Conservation (phyloP, 1,140 invertebrate genomes). For the Heliconius eleuchia region DNA sequence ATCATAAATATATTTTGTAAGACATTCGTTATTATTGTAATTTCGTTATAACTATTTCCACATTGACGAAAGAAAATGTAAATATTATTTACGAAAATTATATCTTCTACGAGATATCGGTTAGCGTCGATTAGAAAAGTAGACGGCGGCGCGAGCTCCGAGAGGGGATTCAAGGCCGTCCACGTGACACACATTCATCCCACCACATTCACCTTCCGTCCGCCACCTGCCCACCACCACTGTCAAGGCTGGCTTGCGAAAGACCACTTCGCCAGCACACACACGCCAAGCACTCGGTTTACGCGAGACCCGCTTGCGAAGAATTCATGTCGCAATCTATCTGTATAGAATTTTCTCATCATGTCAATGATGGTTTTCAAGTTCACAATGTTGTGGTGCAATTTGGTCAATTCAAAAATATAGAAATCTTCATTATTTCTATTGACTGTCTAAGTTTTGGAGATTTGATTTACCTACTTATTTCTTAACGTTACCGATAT, state of each 20-base stretch:
- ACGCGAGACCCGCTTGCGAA: conserved; percentile 56
- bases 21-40: background rate
- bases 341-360: conserved; percentile 30
- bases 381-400: conserved; percentile 34
- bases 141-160: conserved; percentile 48
- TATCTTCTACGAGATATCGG: conserved; percentile 24
- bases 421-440: background rate
- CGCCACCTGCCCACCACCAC: conserved; percentile 63
- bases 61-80: conserved; percentile 6
- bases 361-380: conserved; percentile 37
- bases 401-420: background rate
- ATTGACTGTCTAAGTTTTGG: background rate
- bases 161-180: conserved; percentile 73
- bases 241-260: conserved; percentile 76
- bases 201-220: conserved; percentile 76
- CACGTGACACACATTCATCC: conserved; percentile 64
- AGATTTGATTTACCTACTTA: background rate
- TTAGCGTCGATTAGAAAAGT: conserved; percentile 43
- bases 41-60: background rate
- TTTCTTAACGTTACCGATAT: background rate
- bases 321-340: conserved; percentile 58
- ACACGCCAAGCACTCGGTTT: conserved; percentile 47
- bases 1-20: conserved; percentile 11
- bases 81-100: conserved; percentile 13
- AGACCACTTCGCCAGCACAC: conserved; percentile 26